phyloP scores from a whole-genome alignment of 2,888 invertebrate species.

The Epinotia nisella region DNA sequence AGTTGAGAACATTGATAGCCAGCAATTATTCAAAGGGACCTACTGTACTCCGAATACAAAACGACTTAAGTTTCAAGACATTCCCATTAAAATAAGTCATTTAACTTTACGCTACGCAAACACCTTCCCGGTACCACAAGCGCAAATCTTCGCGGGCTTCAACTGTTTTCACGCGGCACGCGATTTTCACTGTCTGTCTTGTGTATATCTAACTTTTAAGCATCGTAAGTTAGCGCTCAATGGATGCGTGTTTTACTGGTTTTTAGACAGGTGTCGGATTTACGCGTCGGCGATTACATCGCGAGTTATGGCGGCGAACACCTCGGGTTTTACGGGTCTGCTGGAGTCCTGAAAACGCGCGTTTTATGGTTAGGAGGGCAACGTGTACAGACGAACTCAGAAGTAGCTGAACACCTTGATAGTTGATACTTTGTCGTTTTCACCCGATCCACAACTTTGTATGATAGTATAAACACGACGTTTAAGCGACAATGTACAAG shows the following conservation, averaged over 20 bases:
- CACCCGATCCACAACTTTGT: no score
- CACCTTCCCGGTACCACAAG: neutral
- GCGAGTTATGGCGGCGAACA: conserved; percentile 28
- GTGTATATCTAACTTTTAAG: neutral
- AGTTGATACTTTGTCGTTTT: no score
- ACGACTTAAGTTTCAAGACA: conserved; percentile 5
- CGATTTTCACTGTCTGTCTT: conserved; percentile 11
- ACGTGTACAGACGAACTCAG: neutral
- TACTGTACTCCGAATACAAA: conserved; percentile 51
- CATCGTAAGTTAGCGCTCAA: conserved; percentile 17
- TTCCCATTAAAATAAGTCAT: conserved; percentile 10
- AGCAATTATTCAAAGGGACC: conserved; percentile 72
- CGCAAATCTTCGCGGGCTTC: neutral
- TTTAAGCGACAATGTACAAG: no score
- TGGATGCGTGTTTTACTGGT: conserved; percentile 33
- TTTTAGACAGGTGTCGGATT: conserved; percentile 72
- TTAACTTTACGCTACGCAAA: neutral
- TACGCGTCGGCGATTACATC: conserved; percentile 69
- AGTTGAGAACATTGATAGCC: conserved; percentile 62
- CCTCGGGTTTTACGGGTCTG: conserved; percentile 19
- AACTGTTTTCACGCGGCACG: conserved; percentile 9
- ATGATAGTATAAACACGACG: no score
- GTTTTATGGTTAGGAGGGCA: conserved; percentile 18
- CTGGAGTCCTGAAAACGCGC: conserved; percentile 7
- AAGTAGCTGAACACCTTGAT: no score